These are phyloP conservation scores for Gobionotothen gibberifrons DNA, from an alignment of 2,797 vertebrate genomes.

Conservation along the genomic window DNA sequence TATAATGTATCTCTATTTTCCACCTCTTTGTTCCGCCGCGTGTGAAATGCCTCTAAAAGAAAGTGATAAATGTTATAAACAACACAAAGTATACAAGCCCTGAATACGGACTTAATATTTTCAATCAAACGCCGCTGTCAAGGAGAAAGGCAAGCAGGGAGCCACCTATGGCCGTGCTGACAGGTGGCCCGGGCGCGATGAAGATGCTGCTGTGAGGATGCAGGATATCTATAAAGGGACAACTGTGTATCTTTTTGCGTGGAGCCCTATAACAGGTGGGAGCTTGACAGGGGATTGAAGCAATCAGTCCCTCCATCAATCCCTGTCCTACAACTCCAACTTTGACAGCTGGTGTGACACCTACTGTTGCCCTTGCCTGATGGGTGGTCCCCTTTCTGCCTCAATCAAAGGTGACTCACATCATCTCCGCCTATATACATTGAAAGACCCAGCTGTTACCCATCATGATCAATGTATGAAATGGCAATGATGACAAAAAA, in stretches of 20 bases:
- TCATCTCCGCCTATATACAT: conserved; percentile 56
- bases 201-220: conserved; percentile 64
- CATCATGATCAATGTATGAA: conserved; percentile 37
- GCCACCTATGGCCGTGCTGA: conserved; percentile 53
- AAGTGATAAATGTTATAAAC: conserved; percentile 61
- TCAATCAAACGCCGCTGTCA: conserved; percentile 61
- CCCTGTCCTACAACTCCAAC: conserved; percentile 77
- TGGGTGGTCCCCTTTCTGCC: conserved; percentile 73
- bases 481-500: conserved; percentile 28
- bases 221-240: conserved; percentile 63
- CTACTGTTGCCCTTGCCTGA: conserved; percentile 75
- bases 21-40: conserved; percentile 52
- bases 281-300: conserved; percentile 79
- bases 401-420: conserved; percentile 74
- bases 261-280: conserved; percentile 78
- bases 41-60: conserved; percentile 44
- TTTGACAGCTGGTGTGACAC: conserved; percentile 84
- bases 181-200: conserved; percentile 65
- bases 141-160: conserved; percentile 66
- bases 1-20: conserved; percentile 62
- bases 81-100: conserved; percentile 60
- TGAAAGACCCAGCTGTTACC: conserved; percentile 57
- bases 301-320: conserved; percentile 84
- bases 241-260: conserved; percentile 64
- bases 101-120: conserved; percentile 65